A percentile compares a stretch with the other conserved stretches of the same genome.
Evolutionary conservation across 2,797 vertebrate species (phyloP).

Genomic region (Champsocephalus gunnari): DNA sequence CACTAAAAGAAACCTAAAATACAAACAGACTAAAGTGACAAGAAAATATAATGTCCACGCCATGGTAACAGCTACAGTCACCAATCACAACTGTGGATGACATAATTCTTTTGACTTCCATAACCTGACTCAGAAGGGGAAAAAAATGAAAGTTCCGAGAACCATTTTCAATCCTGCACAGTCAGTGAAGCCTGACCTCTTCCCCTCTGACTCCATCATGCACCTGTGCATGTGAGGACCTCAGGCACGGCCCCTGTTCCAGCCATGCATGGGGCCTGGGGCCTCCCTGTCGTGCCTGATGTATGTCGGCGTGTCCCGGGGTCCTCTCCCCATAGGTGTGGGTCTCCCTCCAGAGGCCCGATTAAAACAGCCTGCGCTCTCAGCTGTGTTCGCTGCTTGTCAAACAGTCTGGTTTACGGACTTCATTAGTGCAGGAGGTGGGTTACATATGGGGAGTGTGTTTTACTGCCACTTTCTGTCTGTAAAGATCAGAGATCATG

Average conservation of each 20-base stretch:
- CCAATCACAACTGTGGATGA: conserved; percentile 39
- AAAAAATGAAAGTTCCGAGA: conserved; percentile 14
- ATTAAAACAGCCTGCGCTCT: conserved; percentile 80
- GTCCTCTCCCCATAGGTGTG: conserved; percentile 68
- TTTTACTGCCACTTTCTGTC: conserved; percentile 89
- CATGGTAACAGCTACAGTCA: not conserved
- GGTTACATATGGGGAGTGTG: conserved; percentile 82
- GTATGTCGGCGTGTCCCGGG: conserved; percentile 73
- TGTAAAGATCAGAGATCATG: conserved; percentile 82
- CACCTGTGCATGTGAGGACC: conserved; percentile 75
- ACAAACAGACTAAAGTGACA: not conserved
- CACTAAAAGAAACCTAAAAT: not conserved
- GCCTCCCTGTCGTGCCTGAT: conserved; percentile 77
- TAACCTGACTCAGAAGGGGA: conserved; percentile 47
- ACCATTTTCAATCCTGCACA: conserved; percentile 47
- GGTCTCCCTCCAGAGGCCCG: conserved; percentile 77
- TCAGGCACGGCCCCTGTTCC: conserved; percentile 55
- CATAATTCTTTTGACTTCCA: conserved; percentile 50
- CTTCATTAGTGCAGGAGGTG: conserved; percentile 79
- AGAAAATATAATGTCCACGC: not conserved
- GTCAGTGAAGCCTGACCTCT: conserved; percentile 58
- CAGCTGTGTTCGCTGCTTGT: conserved; percentile 84
- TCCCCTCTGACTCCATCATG: conserved; percentile 67
- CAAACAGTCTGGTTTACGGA: conserved; percentile 82
- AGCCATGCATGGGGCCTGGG: conserved; percentile 57